phyloP scores from a whole-genome alignment of 2,888 invertebrate genomes.

The Strigamia crassipes region DNA sequence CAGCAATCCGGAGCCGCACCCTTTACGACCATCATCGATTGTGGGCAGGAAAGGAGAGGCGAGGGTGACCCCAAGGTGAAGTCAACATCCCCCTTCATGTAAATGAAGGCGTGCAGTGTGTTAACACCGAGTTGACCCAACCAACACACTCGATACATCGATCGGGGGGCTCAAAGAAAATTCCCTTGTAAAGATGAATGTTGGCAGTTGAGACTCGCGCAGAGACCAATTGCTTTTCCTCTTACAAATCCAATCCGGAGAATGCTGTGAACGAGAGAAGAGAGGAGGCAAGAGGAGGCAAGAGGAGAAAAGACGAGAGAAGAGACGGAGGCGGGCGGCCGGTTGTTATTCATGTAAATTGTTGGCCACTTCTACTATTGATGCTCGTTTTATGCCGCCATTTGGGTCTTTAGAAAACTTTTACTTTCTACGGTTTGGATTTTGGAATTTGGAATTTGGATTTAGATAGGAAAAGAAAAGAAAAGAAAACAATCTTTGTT shows the following conservation, averaged over 20 bases:
- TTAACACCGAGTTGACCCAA: slow-evolving; percentile 26
- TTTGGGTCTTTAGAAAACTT: too few relatives aligned
- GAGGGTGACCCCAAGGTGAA: slow-evolving; percentile 12
- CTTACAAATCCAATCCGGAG: not conserved
- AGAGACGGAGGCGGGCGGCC: too few relatives aligned
- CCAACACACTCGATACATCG: slow-evolving; percentile 30
- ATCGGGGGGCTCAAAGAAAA: not conserved
- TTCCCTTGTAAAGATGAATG: not conserved
- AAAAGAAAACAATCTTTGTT: too few relatives aligned
- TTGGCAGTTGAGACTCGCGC: not conserved
- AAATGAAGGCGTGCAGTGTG: slow-evolving; percentile 23
- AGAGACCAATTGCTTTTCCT: not conserved
- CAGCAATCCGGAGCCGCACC: not conserved
- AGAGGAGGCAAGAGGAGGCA: not conserved
- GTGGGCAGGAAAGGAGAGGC: slow-evolving; percentile 13
- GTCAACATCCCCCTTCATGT: slow-evolving; percentile 22
- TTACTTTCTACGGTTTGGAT: too few relatives aligned
- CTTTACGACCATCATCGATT: slow-evolving; percentile 18
- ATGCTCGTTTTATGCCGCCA: too few relatives aligned
- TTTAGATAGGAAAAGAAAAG: too few relatives aligned
- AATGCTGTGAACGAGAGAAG: not conserved
- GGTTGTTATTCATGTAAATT: not conserved
- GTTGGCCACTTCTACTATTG: not conserved
- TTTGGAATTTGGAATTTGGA: too few relatives aligned
- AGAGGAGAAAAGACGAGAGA: too few relatives aligned